These are phyloP conservation scores for Rutpela maculata DNA, from an alignment of 2,888 invertebrate genomes.

Conservation along the genomic window DNA sequence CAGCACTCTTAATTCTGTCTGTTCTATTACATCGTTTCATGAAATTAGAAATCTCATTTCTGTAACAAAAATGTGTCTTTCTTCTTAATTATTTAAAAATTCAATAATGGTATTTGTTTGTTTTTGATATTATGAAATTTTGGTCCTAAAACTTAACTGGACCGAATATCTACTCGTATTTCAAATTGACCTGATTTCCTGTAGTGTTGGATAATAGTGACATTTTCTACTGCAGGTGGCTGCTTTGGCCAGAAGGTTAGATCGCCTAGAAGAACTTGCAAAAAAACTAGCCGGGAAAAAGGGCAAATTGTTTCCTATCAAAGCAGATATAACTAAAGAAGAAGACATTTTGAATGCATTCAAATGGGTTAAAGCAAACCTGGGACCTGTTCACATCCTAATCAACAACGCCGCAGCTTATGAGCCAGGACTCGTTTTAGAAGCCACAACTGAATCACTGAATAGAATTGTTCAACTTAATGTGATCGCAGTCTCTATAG, in stretches of 20 bases:
- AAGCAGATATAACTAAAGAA: slow-evolving; percentile 67
- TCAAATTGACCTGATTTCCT: no score
- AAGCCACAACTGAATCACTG: slow-evolving; percentile 41
- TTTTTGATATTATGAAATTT: no score
- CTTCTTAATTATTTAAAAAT: no score
- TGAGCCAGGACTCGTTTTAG: slow-evolving; percentile 46
- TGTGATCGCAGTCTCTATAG: slow-evolving; percentile 34
- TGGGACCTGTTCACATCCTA: slow-evolving; percentile 67
- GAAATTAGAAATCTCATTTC: no score
- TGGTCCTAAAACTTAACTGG: no score
- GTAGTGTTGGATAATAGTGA: no score
- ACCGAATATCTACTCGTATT: no score
- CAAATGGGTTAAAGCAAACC: slow-evolving; percentile 63
- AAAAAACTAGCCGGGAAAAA: slow-evolving; percentile 45
- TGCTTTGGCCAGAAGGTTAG: slow-evolving; percentile 50
- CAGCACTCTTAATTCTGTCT: no score
- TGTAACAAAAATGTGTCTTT: no score
- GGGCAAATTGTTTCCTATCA: slow-evolving; percentile 64
- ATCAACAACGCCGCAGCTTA: slow-evolving; percentile 68
- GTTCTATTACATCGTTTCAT: no score
- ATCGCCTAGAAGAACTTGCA: slow-evolving; percentile 45
- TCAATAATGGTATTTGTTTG: no score
- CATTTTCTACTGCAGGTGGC: slow-evolving; percentile 44
- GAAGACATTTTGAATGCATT: slow-evolving; percentile 64
- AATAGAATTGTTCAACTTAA: slow-evolving; percentile 5